A percentile compares a stretch with the other conserved stretches of the same genome.
Evolutionary conservation across 1,140 invertebrate species (phyloP).

Genomic region (Gryllus bimaculatus): DNA sequence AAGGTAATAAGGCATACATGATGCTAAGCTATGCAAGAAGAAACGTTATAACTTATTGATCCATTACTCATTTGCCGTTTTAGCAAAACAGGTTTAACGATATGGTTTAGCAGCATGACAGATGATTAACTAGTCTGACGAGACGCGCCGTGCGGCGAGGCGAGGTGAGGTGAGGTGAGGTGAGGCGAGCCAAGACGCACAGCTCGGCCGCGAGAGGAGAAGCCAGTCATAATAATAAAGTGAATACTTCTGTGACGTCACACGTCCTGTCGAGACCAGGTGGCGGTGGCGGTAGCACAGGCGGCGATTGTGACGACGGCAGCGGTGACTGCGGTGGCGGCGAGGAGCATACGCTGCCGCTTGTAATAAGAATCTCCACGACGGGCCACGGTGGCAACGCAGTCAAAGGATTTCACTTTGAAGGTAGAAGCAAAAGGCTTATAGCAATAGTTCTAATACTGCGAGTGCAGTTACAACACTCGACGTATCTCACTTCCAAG

Average conservation of each 20-base stretch:
- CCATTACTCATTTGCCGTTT: constrained; percentile 1
- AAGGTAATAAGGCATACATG: constrained; percentile 4
- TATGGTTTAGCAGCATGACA: background rate
- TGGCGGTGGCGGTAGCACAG: no score
- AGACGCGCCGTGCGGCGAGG: background rate
- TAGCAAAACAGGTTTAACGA: constrained; percentile 4
- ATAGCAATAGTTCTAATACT: no score
- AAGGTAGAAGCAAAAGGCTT: no score
- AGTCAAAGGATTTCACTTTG: no score
- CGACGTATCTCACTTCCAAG: no score
- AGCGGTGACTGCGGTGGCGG: no score
- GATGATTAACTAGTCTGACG: constrained; percentile 4
- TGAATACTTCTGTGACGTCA: background rate
- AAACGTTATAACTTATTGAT: constrained; percentile 6
- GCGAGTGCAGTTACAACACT: no score
- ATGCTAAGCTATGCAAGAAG: background rate
- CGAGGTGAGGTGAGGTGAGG: background rate
- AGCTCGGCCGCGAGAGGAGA: background rate
- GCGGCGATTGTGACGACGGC: no score
- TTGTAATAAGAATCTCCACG: no score
- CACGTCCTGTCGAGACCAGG: background rate
- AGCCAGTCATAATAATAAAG: background rate
- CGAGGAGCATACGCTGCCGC: no score
- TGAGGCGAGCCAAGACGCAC: no score
- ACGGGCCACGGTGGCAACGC: no score